Percentiles rank a stretch among this genome's conserved stretches.
Evolutionary conservation across 2,797 vertebrate species (phyloP).

Genomic region (Pempheris klunzingeri): DNA sequence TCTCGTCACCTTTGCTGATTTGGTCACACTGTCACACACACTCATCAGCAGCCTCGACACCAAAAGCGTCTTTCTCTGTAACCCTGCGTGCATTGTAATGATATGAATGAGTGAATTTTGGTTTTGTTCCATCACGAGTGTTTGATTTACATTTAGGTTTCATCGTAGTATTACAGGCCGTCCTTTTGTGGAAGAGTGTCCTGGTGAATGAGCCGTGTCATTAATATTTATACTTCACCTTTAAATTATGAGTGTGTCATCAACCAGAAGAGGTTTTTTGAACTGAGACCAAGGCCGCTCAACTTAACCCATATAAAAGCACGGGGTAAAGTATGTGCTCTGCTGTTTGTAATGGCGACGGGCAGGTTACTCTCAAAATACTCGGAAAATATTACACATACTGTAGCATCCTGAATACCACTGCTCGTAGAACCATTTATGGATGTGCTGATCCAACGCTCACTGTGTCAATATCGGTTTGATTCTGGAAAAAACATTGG

Average conservation of each 20-base stretch:
- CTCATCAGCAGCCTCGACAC: constrained; percentile 48
- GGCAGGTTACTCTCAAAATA: constrained; percentile 47
- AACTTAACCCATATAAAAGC: constrained; percentile 43
- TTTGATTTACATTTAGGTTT: constrained; percentile 38
- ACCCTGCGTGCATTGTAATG: not conserved
- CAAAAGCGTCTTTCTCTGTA: not conserved
- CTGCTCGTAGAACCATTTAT: constrained; percentile 55
- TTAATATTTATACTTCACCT: constrained; percentile 78
- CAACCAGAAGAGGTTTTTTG: constrained; percentile 62
- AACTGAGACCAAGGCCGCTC: constrained; percentile 51
- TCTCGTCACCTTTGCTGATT: constrained; percentile 56
- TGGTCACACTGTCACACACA: constrained; percentile 55
- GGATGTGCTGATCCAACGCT: constrained; percentile 35
- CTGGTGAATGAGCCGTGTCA: constrained; percentile 58
- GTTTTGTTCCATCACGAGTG: constrained; percentile 41
- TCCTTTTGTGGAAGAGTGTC: constrained; percentile 44
- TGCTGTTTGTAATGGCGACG: constrained; percentile 67
- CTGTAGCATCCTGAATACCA: constrained; percentile 38
- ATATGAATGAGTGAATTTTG: constrained; percentile 38
- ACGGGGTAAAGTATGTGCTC: constrained; percentile 42
- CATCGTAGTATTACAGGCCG: not conserved
- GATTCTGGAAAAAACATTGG: not conserved
- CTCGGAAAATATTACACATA: constrained; percentile 58
- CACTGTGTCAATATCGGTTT: not conserved
- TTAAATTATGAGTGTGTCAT: constrained; percentile 73